Percentiles rank a stretch among this genome's conserved stretches.
Conservation (phyloP, 1,140 invertebrate species). For the Elymnias hypermnestra region DNA sequence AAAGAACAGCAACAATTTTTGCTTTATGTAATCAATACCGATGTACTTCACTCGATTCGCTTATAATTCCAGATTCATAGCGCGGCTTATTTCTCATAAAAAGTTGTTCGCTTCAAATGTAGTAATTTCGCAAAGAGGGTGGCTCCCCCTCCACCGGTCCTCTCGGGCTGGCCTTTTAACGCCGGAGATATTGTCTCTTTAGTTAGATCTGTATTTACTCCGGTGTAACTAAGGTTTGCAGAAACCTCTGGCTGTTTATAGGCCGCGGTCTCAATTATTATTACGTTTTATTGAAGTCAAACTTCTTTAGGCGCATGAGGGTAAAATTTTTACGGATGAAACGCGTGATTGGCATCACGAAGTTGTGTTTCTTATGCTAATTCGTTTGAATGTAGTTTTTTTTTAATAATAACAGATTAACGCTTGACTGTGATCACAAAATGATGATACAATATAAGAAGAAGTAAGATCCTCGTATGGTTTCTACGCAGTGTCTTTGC, state of each 20-base stretch:
- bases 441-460: too few relatives aligned
- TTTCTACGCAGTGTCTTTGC: too few relatives aligned
- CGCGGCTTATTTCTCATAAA: conserved; percentile 73
- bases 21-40: conserved; percentile 37
- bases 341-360: too few relatives aligned
- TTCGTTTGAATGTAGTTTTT: too few relatives aligned
- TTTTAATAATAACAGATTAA: not conserved
- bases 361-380: too few relatives aligned
- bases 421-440: too few relatives aligned
- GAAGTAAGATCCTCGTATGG: too few relatives aligned
- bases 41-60: conserved; percentile 51
- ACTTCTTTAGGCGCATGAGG: too few relatives aligned
- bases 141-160: conserved; percentile 35
- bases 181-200: conserved; percentile 72
- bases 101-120: conserved; percentile 75
- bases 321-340: too few relatives aligned
- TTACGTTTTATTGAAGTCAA: too few relatives aligned
- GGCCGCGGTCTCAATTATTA: not conserved
- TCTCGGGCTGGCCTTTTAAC: conserved; percentile 67
- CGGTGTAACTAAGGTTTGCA: conserved; percentile 45
- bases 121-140: conserved; percentile 70
- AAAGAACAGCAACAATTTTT: conserved; percentile 14
- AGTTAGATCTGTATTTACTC: conserved; percentile 70
- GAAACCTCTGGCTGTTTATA: conserved; percentile 20
- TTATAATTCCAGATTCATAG: conserved; percentile 75